Percentiles rank a stretch among this genome's conserved stretches.
Evolutionary conservation across 2,113 vertebrate species (phyloP).

Genomic region (Menura novaehollandiae): DNA sequence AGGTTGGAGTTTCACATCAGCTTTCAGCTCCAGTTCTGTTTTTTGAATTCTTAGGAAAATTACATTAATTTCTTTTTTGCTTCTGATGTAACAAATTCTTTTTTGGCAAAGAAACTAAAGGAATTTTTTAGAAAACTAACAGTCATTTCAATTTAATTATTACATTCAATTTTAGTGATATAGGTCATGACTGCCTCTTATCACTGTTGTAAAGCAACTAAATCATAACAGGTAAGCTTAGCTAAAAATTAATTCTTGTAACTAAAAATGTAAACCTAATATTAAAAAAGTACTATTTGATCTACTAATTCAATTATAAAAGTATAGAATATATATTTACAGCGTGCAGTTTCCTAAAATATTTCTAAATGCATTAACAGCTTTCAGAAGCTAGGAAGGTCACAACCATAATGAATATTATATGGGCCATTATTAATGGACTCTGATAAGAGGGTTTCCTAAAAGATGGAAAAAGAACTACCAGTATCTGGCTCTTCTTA

Average conservation of each 20-base stretch:
- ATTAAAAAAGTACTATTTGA: not conserved
- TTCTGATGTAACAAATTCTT: not conserved
- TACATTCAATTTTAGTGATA: constrained; percentile 2
- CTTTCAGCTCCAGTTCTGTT: not conserved
- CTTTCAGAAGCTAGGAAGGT: not conserved
- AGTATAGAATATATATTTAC: not conserved
- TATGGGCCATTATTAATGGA: not conserved
- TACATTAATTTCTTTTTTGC: not conserved
- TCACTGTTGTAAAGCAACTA: not conserved
- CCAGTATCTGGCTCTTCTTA: not conserved
- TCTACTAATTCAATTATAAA: not conserved
- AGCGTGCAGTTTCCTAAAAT: not conserved
- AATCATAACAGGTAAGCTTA: not conserved
- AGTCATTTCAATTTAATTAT: not conserved
- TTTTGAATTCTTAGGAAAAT: constrained; percentile 26
- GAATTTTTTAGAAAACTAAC: constrained; percentile 1
- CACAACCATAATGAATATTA: not conserved
- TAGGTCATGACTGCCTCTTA: not conserved
- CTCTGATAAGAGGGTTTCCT: not conserved
- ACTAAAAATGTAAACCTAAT: not conserved
- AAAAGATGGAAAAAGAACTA: not conserved
- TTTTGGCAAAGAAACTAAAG: not conserved
- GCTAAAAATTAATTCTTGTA: not conserved
- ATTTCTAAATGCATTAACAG: not conserved
- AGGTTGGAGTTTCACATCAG: not conserved